phyloP scores from a whole-genome alignment of 1,140 invertebrate genomes.

The Orius insidiosus region DNA sequence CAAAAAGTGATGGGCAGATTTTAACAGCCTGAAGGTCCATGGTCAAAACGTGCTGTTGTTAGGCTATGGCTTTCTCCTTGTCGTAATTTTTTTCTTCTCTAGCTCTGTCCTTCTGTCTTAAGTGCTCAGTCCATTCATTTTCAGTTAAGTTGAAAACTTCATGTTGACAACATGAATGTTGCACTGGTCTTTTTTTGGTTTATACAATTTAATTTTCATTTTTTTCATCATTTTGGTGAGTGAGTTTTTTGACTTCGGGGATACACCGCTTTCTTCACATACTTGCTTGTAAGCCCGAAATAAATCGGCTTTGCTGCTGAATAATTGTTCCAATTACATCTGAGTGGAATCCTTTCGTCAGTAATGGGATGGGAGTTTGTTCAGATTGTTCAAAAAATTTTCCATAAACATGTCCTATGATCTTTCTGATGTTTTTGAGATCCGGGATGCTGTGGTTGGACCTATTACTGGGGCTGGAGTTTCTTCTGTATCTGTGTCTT shows the following conservation, averaged over 20 bases:
- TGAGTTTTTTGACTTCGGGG: too few relatives aligned
- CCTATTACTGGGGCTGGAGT: background rate
- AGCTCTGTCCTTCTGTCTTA: background rate
- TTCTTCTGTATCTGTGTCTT: too few relatives aligned
- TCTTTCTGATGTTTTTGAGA: background rate
- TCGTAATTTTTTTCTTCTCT: too few relatives aligned
- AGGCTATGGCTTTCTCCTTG: background rate
- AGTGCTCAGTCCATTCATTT: background rate
- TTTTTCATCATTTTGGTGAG: background rate
- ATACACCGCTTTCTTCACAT: background rate
- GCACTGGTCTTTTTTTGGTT: constrained; percentile 18
- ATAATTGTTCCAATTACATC: too few relatives aligned
- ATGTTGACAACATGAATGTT: constrained; percentile 14
- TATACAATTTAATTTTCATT: constrained; percentile 10
- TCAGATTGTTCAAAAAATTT: background rate
- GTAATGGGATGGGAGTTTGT: too few relatives aligned
- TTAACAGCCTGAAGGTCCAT: constrained; percentile 19
- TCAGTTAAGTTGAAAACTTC: constrained; percentile 7
- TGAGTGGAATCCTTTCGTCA: too few relatives aligned
- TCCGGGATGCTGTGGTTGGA: background rate
- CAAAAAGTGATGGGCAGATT: constrained; percentile 18
- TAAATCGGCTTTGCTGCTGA: background rate
- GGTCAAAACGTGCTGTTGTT: constrained; percentile 6
- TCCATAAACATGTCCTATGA: background rate
- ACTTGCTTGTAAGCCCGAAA: background rate